Percentiles rank a stretch among this genome's conserved stretches.
Evolutionary conservation across 37 sponge, comb jelly and placozoan genomes (phyloP).

Genomic region (Chondrosia reniformis): DNA sequence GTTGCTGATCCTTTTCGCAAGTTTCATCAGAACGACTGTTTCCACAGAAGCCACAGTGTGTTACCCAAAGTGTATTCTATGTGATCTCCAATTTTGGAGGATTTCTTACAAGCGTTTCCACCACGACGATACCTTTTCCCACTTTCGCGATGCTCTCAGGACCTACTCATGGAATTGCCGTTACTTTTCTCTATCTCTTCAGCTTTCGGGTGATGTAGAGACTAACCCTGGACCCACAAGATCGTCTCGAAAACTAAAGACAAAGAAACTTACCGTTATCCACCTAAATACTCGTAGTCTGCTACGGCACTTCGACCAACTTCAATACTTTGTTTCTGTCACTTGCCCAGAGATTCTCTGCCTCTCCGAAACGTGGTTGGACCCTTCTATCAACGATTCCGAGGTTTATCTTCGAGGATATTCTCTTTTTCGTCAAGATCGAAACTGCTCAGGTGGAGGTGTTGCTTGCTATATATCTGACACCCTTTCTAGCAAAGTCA

Average conservation of each 20-base stretch:
- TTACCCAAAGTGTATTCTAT: background rate
- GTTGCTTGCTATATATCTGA: no score
- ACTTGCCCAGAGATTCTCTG: background rate
- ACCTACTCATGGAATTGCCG: background rate
- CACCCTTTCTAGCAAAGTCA: background rate
- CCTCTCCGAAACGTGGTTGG: background rate
- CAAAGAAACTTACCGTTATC: background rate
- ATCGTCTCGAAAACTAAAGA: background rate
- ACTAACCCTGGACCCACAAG: background rate
- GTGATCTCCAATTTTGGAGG: background rate
- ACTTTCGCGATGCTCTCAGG: background rate
- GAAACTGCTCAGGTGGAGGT: background rate
- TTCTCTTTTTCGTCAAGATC: background rate
- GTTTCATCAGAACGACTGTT: no score
- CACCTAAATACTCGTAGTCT: slow-evolving; percentile 1
- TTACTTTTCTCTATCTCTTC: background rate
- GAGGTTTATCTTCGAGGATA: background rate
- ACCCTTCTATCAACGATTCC: background rate
- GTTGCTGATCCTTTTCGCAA: no score
- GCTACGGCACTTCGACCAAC: background rate
- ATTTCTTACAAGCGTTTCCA: background rate
- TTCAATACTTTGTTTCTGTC: background rate
- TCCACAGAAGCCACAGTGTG: no score
- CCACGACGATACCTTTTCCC: background rate
- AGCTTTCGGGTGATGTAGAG: background rate